These are phyloP conservation scores for Loripinus fragilis DNA, from an alignment of 2,888 invertebrate species.

Conservation along the genomic window DNA sequence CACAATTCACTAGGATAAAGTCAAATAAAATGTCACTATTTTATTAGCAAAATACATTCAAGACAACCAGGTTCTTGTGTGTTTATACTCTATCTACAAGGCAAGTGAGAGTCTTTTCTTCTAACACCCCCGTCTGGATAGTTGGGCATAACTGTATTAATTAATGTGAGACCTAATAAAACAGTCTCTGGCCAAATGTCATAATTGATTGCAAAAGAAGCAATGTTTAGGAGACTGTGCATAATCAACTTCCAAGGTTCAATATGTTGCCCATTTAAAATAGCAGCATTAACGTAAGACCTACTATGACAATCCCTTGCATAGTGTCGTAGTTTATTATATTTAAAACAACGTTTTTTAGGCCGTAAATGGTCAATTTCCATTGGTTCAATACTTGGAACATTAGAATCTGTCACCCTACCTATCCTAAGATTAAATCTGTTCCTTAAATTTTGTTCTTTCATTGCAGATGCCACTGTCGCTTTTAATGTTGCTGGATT, in stretches of 20 bases:
- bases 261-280: not conserved
- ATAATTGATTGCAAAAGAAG: too few relatives aligned
- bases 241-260: constrained; percentile 5
- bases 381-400: not conserved
- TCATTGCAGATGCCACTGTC: constrained; percentile 1
- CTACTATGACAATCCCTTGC: not conserved
- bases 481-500: constrained; percentile 20
- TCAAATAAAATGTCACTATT: too few relatives aligned
- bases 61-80: too few relatives aligned
- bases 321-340: not conserved
- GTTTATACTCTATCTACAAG: too few relatives aligned
- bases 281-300: not conserved
- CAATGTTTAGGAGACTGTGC: too few relatives aligned
- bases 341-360: constrained; percentile 3
- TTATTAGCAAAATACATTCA: too few relatives aligned
- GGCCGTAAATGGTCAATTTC: not conserved
- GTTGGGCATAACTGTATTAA: too few relatives aligned
- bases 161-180: too few relatives aligned
- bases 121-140: too few relatives aligned
- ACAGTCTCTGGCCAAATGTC: too few relatives aligned
- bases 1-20: too few relatives aligned
- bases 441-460: constrained; percentile 24
- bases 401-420: not conserved
- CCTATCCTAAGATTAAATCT: not conserved
- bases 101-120: too few relatives aligned